phyloP scores from a whole-genome alignment of 2,888 invertebrate genomes.

The Plagodis dolabraria region DNA sequence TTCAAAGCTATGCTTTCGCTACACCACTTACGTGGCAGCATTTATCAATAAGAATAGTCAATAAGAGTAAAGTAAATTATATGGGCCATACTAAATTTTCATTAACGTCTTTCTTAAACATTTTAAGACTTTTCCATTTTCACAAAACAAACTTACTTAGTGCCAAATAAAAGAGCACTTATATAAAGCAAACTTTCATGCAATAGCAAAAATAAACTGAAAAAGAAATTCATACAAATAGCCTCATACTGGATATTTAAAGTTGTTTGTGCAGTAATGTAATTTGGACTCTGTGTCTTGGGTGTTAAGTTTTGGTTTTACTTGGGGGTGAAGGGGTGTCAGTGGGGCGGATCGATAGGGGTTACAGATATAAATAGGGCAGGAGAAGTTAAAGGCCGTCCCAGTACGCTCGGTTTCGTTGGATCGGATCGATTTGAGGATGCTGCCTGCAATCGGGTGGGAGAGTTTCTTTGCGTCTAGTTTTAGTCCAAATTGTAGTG shows the following conservation, averaged over 20 bases:
- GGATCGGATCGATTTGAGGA: constrained; percentile 61
- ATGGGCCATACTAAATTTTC: background rate
- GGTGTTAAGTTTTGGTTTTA: constrained; percentile 57
- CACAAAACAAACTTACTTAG: constrained; percentile 12
- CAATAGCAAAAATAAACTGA: constrained; percentile 41
- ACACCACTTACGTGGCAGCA: too few relatives aligned
- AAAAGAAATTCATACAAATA: constrained; percentile 47
- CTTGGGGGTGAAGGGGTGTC: constrained; percentile 61
- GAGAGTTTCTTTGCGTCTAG: constrained; percentile 1
- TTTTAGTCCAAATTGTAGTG: too few relatives aligned
- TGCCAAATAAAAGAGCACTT: constrained; percentile 15
- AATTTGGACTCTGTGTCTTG: constrained; percentile 56
- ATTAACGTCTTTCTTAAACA: background rate
- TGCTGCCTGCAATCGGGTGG: constrained; percentile 41
- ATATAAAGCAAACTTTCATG: constrained; percentile 23
- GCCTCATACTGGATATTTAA: constrained; percentile 51
- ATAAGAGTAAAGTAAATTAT: background rate
- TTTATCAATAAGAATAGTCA: too few relatives aligned
- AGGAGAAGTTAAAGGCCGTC: constrained; percentile 64
- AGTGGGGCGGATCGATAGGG: constrained; percentile 81
- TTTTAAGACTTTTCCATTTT: constrained; percentile 2
- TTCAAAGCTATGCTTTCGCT: too few relatives aligned
- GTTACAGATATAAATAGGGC: constrained; percentile 81
- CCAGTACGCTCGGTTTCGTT: constrained; percentile 71
- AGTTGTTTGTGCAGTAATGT: constrained; percentile 41